Evolutionary conservation across 2,888 invertebrate genomes (phyloP).

Genomic region (Beris morrisii): DNA sequence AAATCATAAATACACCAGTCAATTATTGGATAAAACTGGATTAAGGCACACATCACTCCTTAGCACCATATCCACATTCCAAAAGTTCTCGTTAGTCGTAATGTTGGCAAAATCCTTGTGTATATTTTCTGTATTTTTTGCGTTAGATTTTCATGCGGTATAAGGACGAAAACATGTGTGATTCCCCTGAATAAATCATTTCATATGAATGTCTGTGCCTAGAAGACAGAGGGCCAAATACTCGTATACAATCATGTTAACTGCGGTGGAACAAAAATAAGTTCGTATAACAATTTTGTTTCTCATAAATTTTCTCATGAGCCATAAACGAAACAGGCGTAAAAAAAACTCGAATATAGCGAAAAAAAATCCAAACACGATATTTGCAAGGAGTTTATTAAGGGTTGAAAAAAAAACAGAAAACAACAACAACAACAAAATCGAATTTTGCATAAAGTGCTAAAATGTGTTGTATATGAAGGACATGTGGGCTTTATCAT

Average conservation of each 20-base stretch:
- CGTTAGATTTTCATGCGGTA: too few species aligned
- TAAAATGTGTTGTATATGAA: too few species aligned
- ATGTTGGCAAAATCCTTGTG: too few species aligned
- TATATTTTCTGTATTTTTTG: too few species aligned
- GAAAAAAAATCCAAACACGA: too few species aligned
- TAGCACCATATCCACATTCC: conserved; percentile 8
- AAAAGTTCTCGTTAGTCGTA: too few species aligned
- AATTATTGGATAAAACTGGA: conserved; percentile 29
- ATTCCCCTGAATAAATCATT: conserved; percentile 30
- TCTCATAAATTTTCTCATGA: conserved; percentile 26
- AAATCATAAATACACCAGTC: conserved; percentile 30
- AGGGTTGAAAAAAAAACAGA: neutral
- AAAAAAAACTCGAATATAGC: too few species aligned
- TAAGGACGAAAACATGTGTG: conserved; percentile 25
- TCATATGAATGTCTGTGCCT: conserved; percentile 19
- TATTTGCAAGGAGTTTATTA: too few species aligned
- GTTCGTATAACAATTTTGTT: conserved; percentile 22
- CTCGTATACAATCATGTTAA: conserved; percentile 10
- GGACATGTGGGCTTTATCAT: too few species aligned
- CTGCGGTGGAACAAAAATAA: conserved; percentile 16
- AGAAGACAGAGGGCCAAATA: too few species aligned
- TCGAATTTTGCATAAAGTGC: conserved; percentile 17
- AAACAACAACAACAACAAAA: conserved; percentile 21
- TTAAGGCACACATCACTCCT: conserved; percentile 28
- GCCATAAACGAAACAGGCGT: neutral